Base-by-base conservation (phyloP, 2,888 invertebrate genomes). In the Philopedon plagiatum region DNA sequence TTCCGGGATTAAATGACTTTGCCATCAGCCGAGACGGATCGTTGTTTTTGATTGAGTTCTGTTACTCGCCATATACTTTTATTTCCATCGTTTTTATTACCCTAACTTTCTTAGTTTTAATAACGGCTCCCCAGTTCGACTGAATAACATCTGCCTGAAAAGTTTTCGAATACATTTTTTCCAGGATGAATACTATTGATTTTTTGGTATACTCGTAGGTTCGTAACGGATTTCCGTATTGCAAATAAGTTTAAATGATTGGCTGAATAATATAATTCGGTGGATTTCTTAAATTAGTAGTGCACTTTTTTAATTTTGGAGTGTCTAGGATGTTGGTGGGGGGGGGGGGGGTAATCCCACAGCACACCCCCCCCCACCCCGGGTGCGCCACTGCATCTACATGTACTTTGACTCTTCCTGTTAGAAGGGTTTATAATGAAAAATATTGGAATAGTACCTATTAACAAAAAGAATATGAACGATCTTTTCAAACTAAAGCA, bases 31-130 rank as follows among this genome's bases (percentile, higher is more conserved):
- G 51, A 54, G 51, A 54, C 51, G 51, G 29, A 54, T 54, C 29
- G 51, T 54, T 54, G 51, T 54, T 54, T 54, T 54, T 54, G 51
- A 54, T 54, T 54, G 51, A 54, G 51, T 54, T 54, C 51, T 54
- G 51, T 54, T 54, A 54, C 51, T 54, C 51, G 51, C 51, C 29
- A 54, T 54, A 54, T 54, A 54, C 51, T 54, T 54, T 54, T 54
- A 54, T 54, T 54, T 54, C 29, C 29, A 54, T 54, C 18, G 7
- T 15, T 54, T 29, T 54, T 54, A 54, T 54, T 54, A 11, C 26
- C 26, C 26, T 5, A 49, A 26, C 15, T 54, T 18, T 15, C 51
- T 29, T 18, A 54, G 29, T 54, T 54, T 54, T 54, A 29, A 15
- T 54, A 26, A 54, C 51, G 13, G 29, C 3, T 29, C n/a, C 3